phyloP scores from a whole-genome alignment of 2,888 invertebrate species.

The Drosophila limbata region DNA sequence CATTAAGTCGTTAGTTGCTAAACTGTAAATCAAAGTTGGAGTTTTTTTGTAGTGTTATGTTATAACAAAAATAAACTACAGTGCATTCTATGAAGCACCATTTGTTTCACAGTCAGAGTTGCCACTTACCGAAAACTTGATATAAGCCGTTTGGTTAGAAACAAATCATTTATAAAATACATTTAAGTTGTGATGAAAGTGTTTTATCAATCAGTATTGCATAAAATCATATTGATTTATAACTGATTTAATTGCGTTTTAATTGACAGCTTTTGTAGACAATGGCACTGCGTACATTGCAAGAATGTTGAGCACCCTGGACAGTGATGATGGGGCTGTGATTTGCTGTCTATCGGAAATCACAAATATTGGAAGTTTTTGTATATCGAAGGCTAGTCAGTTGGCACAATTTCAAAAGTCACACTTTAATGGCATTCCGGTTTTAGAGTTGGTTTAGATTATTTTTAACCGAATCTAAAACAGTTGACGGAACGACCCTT shows the following conservation, averaged over 20 bases:
- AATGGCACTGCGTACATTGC: neutral
- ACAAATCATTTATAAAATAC: neutral
- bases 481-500: too few species aligned
- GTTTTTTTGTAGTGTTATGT: slow-evolving; percentile 31
- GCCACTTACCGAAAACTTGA: slow-evolving; percentile 24
- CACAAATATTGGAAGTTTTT: neutral
- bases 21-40: slow-evolving; percentile 26
- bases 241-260: slow-evolving; percentile 9
- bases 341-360: neutral
- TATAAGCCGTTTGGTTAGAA: slow-evolving; percentile 5
- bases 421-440: too few species aligned
- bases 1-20: slow-evolving; percentile 4
- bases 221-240: slow-evolving; percentile 1
- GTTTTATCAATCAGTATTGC: neutral
- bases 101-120: slow-evolving; percentile 42
- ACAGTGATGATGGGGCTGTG: slow-evolving; percentile 4
- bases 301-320: slow-evolving; percentile 13
- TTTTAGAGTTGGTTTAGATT: too few species aligned
- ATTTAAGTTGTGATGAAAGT: neutral
- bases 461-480: too few species aligned
- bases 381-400: neutral
- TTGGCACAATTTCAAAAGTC: neutral
- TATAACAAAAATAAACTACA: slow-evolving; percentile 58
- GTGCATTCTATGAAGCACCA: slow-evolving; percentile 45
- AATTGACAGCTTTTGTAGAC: slow-evolving; percentile 7